These are phyloP conservation scores for Romanogobio albipinnatus DNA, from an alignment of 2,113 vertebrate genomes.

Conservation along the genomic window DNA sequence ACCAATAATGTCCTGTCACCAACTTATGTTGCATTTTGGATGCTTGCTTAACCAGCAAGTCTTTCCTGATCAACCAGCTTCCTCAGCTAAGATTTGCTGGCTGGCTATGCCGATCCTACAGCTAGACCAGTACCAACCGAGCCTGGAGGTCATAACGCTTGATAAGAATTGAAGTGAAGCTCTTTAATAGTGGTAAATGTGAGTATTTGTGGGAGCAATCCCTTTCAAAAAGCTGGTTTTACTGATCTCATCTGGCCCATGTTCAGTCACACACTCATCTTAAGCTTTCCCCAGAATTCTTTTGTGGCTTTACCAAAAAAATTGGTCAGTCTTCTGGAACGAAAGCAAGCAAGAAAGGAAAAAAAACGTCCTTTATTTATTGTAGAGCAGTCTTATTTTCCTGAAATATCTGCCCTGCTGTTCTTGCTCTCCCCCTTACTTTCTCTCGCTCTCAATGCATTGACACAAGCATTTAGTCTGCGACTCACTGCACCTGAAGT, in stretches of 20 bases:
- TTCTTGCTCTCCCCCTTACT: background rate
- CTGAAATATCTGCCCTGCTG: conserved; percentile 61
- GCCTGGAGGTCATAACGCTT: background rate
- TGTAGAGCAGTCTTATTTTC: conserved; percentile 61
- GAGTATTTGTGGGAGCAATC: background rate
- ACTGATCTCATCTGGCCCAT: background rate
- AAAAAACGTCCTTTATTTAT: conserved; percentile 59
- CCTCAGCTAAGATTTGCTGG: background rate
- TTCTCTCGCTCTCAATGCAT: conserved; percentile 38
- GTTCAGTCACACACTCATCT: background rate
- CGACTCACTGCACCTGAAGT: conserved; percentile 73
- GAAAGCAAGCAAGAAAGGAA: background rate
- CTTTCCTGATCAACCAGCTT: background rate
- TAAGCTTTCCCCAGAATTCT: conserved; percentile 10
- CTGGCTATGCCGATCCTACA: background rate
- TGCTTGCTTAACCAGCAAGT: background rate
- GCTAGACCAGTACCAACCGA: background rate
- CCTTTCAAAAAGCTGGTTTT: background rate
- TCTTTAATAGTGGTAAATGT: background rate
- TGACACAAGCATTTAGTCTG: conserved; percentile 63
- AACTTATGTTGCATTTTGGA: background rate
- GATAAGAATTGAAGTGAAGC: too few species aligned
- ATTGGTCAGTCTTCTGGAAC: background rate
- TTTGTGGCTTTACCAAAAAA: background rate
- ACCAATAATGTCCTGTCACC: background rate